phyloP scores from a whole-genome alignment of 1,140 invertebrate species.

The Intoshia linei region DNA sequence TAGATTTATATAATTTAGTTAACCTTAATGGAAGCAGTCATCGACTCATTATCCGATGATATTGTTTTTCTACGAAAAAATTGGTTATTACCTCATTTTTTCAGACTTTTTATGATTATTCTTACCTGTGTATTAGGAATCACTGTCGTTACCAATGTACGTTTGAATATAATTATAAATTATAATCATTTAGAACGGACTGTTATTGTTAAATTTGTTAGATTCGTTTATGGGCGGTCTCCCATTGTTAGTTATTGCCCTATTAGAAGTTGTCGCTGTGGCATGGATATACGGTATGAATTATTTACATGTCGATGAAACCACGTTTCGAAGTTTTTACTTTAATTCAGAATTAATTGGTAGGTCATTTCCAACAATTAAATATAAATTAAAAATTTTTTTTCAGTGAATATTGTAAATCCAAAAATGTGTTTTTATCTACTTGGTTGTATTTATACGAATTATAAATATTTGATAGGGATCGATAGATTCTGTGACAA shows the following conservation, averaged over 20 bases:
- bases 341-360: no score
- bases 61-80: slow-evolving; percentile 6
- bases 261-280: slow-evolving; percentile 29
- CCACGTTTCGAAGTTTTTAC: no score
- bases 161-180: neutral
- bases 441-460: no score
- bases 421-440: no score
- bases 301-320: neutral
- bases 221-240: slow-evolving; percentile 49
- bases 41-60: no score
- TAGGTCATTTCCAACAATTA: no score
- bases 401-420: no score
- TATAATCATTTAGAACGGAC: slow-evolving; percentile 26
- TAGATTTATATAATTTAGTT: no score
- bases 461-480: slow-evolving; percentile 15
- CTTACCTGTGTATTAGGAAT: no score
- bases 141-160: no score
- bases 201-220: slow-evolving; percentile 47
- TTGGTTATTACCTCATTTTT: neutral
- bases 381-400: no score
- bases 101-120: slow-evolving; percentile 12
- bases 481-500: slow-evolving; percentile 35
- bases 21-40: no score
- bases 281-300: slow-evolving; percentile 33
- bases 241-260: slow-evolving; percentile 44